Evolutionary conservation across 2,888 invertebrate genomes (phyloP).

Genomic region (Drosophila neotestacea): DNA sequence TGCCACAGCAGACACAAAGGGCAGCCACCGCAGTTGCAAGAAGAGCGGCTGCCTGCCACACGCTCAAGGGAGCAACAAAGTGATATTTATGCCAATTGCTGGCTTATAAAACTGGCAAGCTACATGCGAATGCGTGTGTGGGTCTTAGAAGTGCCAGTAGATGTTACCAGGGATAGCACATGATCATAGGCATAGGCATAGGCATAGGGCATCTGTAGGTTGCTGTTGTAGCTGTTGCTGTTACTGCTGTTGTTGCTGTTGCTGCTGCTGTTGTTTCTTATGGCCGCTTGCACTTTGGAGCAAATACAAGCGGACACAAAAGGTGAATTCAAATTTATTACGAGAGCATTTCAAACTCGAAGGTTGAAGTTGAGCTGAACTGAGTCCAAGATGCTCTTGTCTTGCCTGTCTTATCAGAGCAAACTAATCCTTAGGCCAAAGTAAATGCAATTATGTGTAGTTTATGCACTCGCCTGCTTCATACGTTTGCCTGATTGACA

Average conservation of each 20-base stretch:
- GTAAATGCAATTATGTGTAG: slow-evolving; percentile 81
- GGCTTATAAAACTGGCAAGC: slow-evolving; percentile 62
- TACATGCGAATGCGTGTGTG: slow-evolving; percentile 71
- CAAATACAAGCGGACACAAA: slow-evolving; percentile 73
- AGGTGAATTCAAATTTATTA: slow-evolving; percentile 81
- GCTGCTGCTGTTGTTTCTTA: slow-evolving; percentile 34
- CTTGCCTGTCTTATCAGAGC: slow-evolving; percentile 57
- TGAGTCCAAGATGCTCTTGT: slow-evolving; percentile 24
- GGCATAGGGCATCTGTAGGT: slow-evolving; percentile 34
- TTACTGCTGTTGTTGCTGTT: slow-evolving; percentile 33
- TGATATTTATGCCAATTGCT: slow-evolving; percentile 80
- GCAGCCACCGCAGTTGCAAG: slow-evolving; percentile 31
- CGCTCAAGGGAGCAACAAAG: slow-evolving; percentile 71
- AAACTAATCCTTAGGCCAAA: slow-evolving; percentile 60
- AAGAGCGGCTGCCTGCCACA: slow-evolving; percentile 64
- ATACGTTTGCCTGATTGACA: slow-evolving; percentile 79
- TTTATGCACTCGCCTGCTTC: slow-evolving; percentile 71
- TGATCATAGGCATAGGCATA: slow-evolving; percentile 13
- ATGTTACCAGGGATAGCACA: slow-evolving; percentile 47
- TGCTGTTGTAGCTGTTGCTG: slow-evolving; percentile 30
- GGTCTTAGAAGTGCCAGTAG: slow-evolving; percentile 78
- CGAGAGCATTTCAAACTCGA: slow-evolving; percentile 65
- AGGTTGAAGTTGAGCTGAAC: slow-evolving; percentile 70
- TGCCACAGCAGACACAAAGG: slow-evolving; percentile 43
- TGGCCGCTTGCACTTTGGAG: slow-evolving; percentile 56